Base-by-base conservation (phyloP, 1,140 invertebrate genomes). In the Papilio polytes region DNA sequence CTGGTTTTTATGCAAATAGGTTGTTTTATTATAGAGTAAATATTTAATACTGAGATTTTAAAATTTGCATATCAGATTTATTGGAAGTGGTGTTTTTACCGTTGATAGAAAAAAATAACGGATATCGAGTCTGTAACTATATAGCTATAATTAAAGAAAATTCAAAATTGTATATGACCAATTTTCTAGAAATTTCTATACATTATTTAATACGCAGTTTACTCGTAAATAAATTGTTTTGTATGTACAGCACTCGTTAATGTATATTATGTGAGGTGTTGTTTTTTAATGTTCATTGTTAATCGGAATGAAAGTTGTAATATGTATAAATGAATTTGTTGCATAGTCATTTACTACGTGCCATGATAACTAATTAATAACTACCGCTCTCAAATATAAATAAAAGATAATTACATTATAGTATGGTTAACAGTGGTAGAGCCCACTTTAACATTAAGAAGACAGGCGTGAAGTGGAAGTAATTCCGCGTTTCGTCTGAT, bases 261-360 rank as follows among this genome's bases (percentile, higher is more conserved):
- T 70, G 26, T 8, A 70, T 18, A 18, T 31, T 70, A 31, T 66
- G 26, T 18, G 26, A 70, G 13, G 63, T 70, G 22, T 36, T 63
- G 59, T 46, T 76, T 76, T 76, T 76, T 51, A 76, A 76, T 48
- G 74, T 76, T 9, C 10, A 53, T 76, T 76, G 74, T 77, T 77
- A 77, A 77, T 77, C 74, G 74, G 26, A 77, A 77, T 59, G 74
- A 77, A 77, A 77, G 51, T 56, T 51, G 74, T 31, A 31, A 15
- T 41, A 41, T 41, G 36, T 41, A 41, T 41, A 41, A 41, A 41
- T 31, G 63, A 66, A 31, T 66, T 66, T 48, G 46, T 74, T 74
- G 73, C 41, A 26, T 51, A 70, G 26, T 70, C 12, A 70, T 31
- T 70, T 70, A 15, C 12, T 31, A 74, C 74, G 74, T 51, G 74